A percentile compares a stretch with the other conserved stretches of the same genome.
These are phyloP conservation scores for Battus philenor DNA, from an alignment of 1,140 invertebrate species.

Conservation along the genomic window DNA sequence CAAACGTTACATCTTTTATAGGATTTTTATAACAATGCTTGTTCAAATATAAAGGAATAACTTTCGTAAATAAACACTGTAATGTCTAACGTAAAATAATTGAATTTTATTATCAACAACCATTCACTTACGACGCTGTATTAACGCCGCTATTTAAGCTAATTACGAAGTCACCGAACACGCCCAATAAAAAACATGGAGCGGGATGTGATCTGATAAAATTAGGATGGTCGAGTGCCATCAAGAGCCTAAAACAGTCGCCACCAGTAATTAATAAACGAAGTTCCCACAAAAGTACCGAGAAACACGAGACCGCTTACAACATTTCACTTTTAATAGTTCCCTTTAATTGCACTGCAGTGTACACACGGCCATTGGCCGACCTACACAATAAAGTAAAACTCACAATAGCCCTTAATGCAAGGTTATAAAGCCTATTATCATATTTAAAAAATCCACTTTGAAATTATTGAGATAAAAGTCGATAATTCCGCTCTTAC, in stretches of 20 bases:
- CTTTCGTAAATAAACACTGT: no score
- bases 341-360: conserved; percentile 34
- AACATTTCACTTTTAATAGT: conserved; percentile 42
- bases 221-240: conserved; percentile 20
- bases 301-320: conserved; percentile 31
- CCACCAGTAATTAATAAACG: conserved; percentile 43
- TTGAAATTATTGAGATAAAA: conserved; percentile 10
- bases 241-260: conserved; percentile 15
- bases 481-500: background rate
- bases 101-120: conserved; percentile 7
- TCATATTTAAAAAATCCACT: background rate
- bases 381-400: background rate
- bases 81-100: no score
- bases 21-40: no score
- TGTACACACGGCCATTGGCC: conserved; percentile 17
- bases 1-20: no score
- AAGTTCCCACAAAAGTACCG: conserved; percentile 43
- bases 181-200: conserved; percentile 19
- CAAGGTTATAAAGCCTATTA: conserved; percentile 5
- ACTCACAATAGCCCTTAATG: conserved; percentile 2
- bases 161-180: conserved; percentile 13
- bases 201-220: conserved; percentile 28
- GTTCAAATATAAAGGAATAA: no score
- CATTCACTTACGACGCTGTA: background rate
- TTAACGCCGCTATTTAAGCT: background rate